These are phyloP conservation scores for Catagonus wagneri DNA, from an alignment of 2,113 vertebrate species.

Conservation along the genomic window DNA sequence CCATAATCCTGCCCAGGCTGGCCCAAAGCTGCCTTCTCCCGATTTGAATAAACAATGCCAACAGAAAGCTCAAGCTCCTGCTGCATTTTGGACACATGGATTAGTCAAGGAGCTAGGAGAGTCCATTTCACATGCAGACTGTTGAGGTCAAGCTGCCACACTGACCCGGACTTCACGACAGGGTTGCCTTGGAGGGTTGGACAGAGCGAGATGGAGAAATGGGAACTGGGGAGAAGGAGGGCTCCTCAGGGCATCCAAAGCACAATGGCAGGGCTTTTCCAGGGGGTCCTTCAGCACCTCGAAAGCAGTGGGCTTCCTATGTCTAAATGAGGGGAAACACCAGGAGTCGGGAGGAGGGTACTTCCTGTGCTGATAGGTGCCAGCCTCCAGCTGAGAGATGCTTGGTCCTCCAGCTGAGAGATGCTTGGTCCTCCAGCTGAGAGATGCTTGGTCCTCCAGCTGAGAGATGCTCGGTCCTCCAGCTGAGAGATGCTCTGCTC, in stretches of 20 bases:
- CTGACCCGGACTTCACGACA: rapidly evolving
- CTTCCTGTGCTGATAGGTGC: constrained; percentile 7
- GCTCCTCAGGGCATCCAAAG: background rate
- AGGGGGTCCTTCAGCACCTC: rapidly evolving
- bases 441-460: background rate
- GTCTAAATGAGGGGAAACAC: background rate
- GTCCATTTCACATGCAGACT: background rate
- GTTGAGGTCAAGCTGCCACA: background rate
- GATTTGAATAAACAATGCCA: background rate
- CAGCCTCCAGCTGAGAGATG: background rate
- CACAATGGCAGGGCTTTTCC: rapidly evolving
- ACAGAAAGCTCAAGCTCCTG: constrained; percentile 33
- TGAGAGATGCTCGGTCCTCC: background rate
- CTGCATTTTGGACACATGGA: constrained; percentile 34
- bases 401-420: background rate
- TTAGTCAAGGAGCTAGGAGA: constrained; percentile 13
- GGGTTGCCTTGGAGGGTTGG: background rate
- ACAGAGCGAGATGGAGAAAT: rapidly evolving
- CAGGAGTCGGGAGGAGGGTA: background rate
- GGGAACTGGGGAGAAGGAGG: rapidly evolving
- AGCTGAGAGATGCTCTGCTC: background rate
- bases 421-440: background rate
- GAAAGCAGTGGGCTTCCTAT: rapidly evolving
- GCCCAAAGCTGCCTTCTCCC: background rate
- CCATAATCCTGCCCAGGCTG: background rate